Evolutionary conservation across 2,888 invertebrate species (phyloP).

Genomic region (Rotaria magnacalcarata): DNA sequence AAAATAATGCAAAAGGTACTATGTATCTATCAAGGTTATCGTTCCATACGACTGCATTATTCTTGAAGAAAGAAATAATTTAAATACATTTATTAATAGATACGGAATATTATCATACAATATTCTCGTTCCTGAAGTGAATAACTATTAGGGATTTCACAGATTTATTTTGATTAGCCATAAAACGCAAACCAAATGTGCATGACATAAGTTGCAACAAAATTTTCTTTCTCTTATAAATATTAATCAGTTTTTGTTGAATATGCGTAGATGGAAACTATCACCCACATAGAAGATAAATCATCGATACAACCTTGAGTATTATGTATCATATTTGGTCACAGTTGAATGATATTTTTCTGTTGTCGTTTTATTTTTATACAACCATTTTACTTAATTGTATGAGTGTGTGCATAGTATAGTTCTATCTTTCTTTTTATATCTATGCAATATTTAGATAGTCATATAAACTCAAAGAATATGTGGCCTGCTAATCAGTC

Average conservation of each 20-base stretch:
- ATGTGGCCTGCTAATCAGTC: neutral
- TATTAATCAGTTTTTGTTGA: too few relatives aligned
- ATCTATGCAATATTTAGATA: too few relatives aligned
- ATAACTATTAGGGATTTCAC: neutral
- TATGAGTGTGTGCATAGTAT: neutral
- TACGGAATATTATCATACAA: neutral
- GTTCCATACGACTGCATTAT: neutral
- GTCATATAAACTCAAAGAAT: neutral
- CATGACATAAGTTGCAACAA: too few relatives aligned
- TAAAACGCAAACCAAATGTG: too few relatives aligned
- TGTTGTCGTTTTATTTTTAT: neutral
- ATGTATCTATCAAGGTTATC: neutral
- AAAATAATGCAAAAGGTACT: neutral
- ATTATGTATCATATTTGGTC: neutral
- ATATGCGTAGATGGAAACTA: too few relatives aligned
- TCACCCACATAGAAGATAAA: neutral
- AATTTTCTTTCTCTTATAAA: too few relatives aligned
- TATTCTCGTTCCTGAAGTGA: neutral
- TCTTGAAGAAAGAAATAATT: neutral
- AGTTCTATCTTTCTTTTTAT: too few relatives aligned
- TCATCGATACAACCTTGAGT: neutral
- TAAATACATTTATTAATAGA: neutral
- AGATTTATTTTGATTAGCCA: too few relatives aligned
- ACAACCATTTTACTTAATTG: neutral
- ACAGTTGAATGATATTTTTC: conserved; percentile 8